Base-by-base conservation (phyloP, 2,888 invertebrate species). In the Drosophila quinaria region DNA sequence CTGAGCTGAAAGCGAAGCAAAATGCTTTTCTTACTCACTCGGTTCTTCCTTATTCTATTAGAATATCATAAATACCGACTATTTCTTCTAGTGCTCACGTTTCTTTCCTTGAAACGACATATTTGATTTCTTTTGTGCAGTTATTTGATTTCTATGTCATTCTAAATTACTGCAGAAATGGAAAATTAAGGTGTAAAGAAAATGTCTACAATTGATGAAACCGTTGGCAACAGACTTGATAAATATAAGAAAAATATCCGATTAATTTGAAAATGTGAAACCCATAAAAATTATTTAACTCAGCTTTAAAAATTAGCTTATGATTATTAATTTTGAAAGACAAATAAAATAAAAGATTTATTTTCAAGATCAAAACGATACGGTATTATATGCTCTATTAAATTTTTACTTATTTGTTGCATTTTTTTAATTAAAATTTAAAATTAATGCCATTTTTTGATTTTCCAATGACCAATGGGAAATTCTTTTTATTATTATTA, bases 131-230 rank as follows among this genome's bases (percentile, higher is more conserved):
- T 44, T 71, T 19, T 75, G 54, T 60, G 55, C 74, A 74, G 47
- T 68, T 74, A 61, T 74, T 80, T 70, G 80, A 87, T 72, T 87
- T 82, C 71, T 13, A 50, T 71, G 44, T 22, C 61, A 66, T 58
- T 69, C 69, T 67, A 52, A 85, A 82, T 74, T 66, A 52, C 50
- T 51, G 87, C 74, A 67, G 72, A 70, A 69, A 81, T 74, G 78
- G 58, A 54, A 74, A 70, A 72, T 59, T 39, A 11, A 11, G n/a
- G 50, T 6, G 39, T 19, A 65, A 11, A 9, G 6, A 15, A 39
- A n/a, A 3, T 19, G 1, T 31, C n/a, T 13, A 17, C 0, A 42
- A 29, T 22, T 33, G 13, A 13, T 17, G 13, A 15, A 17, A 31
- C 8, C 11, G 25, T 41, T 29, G 11, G 13, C n/a, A n/a, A n/a